Evolutionary conservation across 2,888 invertebrate genomes (phyloP), one percentile per base, ranked within the genome.

Genomic region (Ephialtes manifestator): DNA sequence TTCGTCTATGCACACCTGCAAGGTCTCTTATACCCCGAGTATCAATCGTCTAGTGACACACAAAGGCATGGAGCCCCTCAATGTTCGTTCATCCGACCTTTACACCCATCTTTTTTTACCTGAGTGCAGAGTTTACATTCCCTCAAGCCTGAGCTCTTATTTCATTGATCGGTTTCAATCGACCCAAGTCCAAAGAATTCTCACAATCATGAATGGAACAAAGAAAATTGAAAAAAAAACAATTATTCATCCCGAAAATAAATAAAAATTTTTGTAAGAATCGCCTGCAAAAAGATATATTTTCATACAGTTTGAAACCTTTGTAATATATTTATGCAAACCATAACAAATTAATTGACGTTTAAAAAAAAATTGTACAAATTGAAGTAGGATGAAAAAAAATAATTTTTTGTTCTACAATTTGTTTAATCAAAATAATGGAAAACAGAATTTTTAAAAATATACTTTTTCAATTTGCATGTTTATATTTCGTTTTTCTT

Each of bases 11-110:
- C 10, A 43, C 81, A 81, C 84, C 84, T 81, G 77, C 84, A 31
- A 81, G 84, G 77, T 81, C 77, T 68, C 67, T 15, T 39, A n/a
- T 74, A 46, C n/a, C 43, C 43, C 28, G 46, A 46, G 70, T 77
- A 75, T 70, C 74, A 76, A 71, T 81, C 48, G 77, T 68, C 77
- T 60, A 71, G 63, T 75, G 67, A 67, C 67, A 76, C 65, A 77
- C 72, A 84, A 77, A 81, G 72, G 46, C 60, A 63, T 20, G 39
- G 63, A 63, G 35, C 8, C 20, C 74, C 74, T 63, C 60, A 46
- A 18, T 20, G 28, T 28, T 46, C 74, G 74, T 74, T n/a, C 18
- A 24, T 60, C 28, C 74, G 60, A 74, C 74, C 74, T 74, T 74
- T 74, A 74, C 48, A 74, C 74, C 18, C 18, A n/a, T 60, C 58